phyloP scores from a whole-genome alignment of 2,113 vertebrate genomes.

The Panurus biarmicus region DNA sequence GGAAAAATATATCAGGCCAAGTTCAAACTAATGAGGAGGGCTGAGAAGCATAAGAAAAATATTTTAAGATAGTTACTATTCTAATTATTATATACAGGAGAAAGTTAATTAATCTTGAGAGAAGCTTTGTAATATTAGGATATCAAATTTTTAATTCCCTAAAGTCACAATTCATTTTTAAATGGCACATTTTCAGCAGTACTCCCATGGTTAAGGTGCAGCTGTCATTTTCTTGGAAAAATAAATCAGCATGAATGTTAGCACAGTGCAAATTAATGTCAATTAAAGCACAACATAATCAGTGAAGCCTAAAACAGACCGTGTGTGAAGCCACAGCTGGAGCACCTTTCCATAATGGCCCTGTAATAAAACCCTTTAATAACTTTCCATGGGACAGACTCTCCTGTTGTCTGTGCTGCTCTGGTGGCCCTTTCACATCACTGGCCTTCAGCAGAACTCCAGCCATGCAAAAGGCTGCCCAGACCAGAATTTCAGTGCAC shows the following conservation, averaged over 20 bases:
- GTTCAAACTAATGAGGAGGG: not conserved
- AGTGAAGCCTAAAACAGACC: not conserved
- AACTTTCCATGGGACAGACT: not conserved
- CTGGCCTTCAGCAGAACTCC: not conserved
- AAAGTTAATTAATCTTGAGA: not conserved
- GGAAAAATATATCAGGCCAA: not conserved
- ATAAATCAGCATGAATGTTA: not conserved
- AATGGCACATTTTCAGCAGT: not conserved
- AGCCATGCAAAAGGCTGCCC: not conserved
- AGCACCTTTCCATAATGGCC: not conserved
- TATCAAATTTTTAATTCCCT: not conserved
- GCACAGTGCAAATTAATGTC: not conserved
- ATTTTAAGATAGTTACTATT: not conserved
- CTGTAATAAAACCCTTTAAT: not conserved
- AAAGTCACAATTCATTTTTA: not conserved
- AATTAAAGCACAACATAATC: not conserved
- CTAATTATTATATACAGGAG: not conserved
- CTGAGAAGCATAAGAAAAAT: not conserved
- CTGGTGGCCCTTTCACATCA: not conserved
- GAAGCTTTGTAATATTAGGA: not conserved
- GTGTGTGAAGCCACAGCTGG: not conserved
- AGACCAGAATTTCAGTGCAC: not conserved
- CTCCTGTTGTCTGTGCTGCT: not conserved
- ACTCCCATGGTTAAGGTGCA: not conserved
- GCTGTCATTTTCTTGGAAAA: not conserved